phyloP scores from a whole-genome alignment of 2,888 invertebrate genomes.

The Sarcophaga rosellei region DNA sequence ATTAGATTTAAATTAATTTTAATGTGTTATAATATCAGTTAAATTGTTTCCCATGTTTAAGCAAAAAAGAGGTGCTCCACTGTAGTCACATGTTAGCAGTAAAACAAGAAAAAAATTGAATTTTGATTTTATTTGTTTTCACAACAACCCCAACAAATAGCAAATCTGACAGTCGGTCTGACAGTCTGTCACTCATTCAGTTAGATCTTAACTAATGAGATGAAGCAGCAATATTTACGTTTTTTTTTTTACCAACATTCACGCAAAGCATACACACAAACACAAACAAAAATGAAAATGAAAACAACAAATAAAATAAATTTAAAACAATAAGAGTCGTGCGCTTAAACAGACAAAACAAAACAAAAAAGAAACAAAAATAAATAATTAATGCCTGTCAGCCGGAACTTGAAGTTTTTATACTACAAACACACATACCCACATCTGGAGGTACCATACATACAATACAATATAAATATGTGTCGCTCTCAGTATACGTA shows the following conservation, averaged over 20 bases:
- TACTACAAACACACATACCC: slow-evolving; percentile 10
- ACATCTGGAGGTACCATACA: background rate
- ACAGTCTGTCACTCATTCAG: slow-evolving; percentile 10
- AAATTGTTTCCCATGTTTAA: background rate
- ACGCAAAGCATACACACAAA: background rate
- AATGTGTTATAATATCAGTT: no score
- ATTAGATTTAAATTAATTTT: background rate
- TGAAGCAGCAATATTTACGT: slow-evolving; percentile 7
- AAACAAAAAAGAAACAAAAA: background rate
- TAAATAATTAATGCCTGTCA: slow-evolving; percentile 54
- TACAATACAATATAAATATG: background rate
- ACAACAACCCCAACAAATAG: background rate
- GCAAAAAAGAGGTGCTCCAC: background rate
- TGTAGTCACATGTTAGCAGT: slow-evolving; percentile 30
- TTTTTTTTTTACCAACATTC: slow-evolving; percentile 18
- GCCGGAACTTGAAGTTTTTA: slow-evolving; percentile 57
- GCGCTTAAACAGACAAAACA: slow-evolving; percentile 43
- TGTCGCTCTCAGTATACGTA: background rate
- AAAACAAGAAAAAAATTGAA: background rate
- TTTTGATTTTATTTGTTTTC: background rate
- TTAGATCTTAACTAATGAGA: slow-evolving; percentile 16
- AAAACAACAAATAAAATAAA: slow-evolving; percentile 13
- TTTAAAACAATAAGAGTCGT: slow-evolving; percentile 42
- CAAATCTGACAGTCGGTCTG: background rate
- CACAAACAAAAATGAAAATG: no score